A percentile compares a stretch with the other conserved stretches of the same genome.
phyloP scores from a whole-genome alignment of 2,797 vertebrate species.

The Sebastiscus albofasciatus region DNA sequence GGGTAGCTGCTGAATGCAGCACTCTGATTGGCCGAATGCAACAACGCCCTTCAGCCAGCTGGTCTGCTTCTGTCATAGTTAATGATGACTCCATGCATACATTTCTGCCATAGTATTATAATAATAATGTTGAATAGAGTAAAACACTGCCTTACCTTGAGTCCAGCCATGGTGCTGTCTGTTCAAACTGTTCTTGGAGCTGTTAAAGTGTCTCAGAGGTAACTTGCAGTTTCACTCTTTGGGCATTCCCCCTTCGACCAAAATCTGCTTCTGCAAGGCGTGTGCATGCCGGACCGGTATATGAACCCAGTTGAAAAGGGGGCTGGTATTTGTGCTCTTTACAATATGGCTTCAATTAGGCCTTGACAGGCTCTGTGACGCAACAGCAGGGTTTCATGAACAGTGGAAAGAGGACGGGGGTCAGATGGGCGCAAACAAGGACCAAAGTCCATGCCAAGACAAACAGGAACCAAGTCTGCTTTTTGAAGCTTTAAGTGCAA shows the following conservation, averaged over 20 bases:
- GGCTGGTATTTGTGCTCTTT: constrained; percentile 79
- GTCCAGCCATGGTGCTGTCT: constrained; percentile 71
- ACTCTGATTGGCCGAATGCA: constrained; percentile 83
- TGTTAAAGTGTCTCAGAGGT: constrained; percentile 6
- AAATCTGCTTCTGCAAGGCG: constrained; percentile 29
- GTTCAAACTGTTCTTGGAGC: constrained; percentile 4
- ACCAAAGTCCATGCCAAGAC: constrained; percentile 21
- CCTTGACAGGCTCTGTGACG: constrained; percentile 71
- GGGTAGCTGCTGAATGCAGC: constrained; percentile 78
- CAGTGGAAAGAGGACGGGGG: constrained; percentile 18
- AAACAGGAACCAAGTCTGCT: constrained; percentile 43
- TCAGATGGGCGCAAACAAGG: constrained; percentile 56
- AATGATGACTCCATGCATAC: neutral
- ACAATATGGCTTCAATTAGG: constrained; percentile 87
- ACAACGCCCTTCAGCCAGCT: constrained; percentile 60
- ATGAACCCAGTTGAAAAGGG: constrained; percentile 24
- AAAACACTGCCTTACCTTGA: constrained; percentile 76
- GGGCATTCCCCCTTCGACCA: neutral
- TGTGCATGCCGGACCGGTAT: constrained; percentile 6
- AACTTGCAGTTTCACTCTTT: constrained; percentile 19
- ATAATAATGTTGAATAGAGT: neutral
- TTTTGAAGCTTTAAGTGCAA: neutral
- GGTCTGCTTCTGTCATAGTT: neutral
- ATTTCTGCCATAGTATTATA: neutral
- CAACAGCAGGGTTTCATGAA: constrained; percentile 31